Evolutionary conservation across 2,797 vertebrate genomes (phyloP).

Genomic region (Lagorchestes hirsutus): DNA sequence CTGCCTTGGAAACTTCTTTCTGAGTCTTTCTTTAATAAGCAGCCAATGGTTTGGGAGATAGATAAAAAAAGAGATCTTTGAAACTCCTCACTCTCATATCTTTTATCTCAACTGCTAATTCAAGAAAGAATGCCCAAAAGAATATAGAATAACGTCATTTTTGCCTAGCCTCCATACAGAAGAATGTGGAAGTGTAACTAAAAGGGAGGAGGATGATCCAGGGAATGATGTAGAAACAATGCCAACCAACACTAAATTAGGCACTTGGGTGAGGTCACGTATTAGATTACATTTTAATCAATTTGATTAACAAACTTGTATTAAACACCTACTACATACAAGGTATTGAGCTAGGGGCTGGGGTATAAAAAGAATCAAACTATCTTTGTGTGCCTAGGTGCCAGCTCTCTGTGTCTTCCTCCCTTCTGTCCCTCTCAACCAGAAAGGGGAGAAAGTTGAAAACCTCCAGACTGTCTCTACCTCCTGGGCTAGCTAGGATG

Average conservation of each 20-base stretch:
- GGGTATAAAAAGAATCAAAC: neutral
- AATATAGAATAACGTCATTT: neutral
- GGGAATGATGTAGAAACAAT: neutral
- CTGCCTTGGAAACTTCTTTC: neutral
- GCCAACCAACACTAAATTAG: neutral
- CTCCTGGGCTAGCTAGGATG: neutral
- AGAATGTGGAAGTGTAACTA: neutral
- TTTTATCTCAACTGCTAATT: neutral
- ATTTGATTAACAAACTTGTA: neutral
- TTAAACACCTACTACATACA: neutral
- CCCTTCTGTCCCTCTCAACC: neutral
- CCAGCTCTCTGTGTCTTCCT: neutral
- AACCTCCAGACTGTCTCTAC: neutral
- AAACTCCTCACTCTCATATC: neutral
- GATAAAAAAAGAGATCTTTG: neutral
- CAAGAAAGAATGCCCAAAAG: neutral
- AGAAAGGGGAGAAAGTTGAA: neutral
- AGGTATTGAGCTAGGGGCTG: neutral
- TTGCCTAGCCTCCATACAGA: neutral
- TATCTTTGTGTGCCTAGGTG: neutral
- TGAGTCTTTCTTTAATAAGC: neutral
- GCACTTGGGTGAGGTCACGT: neutral
- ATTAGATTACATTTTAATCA: neutral
- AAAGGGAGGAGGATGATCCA: neutral
- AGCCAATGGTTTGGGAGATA: rapidly evolving